Percentiles rank a stretch among this genome's conserved stretches.
These are phyloP conservation scores for Pipistrellus pygmaeus DNA, from an alignment of 2,797 vertebrate genomes.

Conservation along the genomic window DNA sequence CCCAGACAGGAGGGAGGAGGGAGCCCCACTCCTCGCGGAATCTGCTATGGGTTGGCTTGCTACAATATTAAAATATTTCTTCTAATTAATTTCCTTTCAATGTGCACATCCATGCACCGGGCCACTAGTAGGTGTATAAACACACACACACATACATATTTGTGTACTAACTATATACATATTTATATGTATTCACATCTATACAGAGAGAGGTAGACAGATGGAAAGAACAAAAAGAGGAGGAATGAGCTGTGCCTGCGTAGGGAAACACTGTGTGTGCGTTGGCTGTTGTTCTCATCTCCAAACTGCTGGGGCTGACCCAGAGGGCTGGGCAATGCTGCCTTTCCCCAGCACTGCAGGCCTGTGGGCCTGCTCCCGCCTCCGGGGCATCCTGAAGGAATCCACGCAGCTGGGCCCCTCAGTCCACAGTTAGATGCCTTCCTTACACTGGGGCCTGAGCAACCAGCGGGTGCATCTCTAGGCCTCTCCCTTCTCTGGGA, in stretches of 20 bases:
- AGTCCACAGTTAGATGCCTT: not conserved
- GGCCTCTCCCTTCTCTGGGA: slow-evolving; percentile 17
- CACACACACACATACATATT: not conserved
- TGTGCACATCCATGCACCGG: too few relatives aligned
- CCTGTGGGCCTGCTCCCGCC: not conserved
- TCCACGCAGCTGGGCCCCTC: not conserved
- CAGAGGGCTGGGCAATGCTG: not conserved
- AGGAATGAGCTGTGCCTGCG: not conserved
- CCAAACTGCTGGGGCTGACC: not conserved
- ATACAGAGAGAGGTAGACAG: not conserved
- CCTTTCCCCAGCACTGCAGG: not conserved
- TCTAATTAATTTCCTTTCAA: too few relatives aligned
- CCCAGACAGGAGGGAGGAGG: too few relatives aligned
- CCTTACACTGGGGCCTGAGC: not conserved
- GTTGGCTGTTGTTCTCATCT: not conserved
- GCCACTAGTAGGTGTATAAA: too few relatives aligned
- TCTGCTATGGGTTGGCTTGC: too few relatives aligned
- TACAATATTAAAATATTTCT: too few relatives aligned
- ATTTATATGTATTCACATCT: not conserved
- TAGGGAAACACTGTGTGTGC: not conserved
- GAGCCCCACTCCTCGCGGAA: too few relatives aligned
- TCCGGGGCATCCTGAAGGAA: not conserved
- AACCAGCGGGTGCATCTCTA: slow-evolving; percentile 6
- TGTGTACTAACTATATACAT: not conserved
- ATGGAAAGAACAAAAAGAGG: not conserved